Evolutionary conservation across 2,113 vertebrate genomes (phyloP).

Genomic region (Cettia cetti): DNA sequence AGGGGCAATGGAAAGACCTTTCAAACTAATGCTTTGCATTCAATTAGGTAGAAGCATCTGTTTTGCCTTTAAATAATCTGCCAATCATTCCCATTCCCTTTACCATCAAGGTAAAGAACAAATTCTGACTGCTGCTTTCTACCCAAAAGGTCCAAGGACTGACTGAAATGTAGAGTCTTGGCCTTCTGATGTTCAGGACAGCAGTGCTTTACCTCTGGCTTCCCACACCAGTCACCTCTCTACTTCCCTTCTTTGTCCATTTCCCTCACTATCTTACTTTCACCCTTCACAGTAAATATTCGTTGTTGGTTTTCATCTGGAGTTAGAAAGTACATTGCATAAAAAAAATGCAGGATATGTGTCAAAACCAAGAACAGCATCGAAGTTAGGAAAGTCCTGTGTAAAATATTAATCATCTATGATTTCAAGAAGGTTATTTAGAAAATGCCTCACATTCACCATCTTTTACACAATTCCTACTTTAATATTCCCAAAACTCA

Average conservation of each 20-base stretch:
- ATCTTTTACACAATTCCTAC: neutral
- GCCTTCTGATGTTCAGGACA: neutral
- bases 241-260: neutral
- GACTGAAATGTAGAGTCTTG: neutral
- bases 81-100: slow-evolving; percentile 25
- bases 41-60: slow-evolving; percentile 11
- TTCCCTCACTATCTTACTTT: neutral
- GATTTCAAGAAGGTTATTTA: neutral
- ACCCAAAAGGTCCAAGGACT: neutral
- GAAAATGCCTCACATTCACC: neutral
- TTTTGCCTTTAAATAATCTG: slow-evolving; percentile 42
- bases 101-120: neutral
- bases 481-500: neutral
- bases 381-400: neutral
- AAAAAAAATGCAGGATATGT: neutral
- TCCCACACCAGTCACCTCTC: neutral
- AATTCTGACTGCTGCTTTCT: neutral
- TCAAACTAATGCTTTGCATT: slow-evolving; percentile 32
- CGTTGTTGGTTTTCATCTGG: neutral
- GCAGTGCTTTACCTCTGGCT: neutral
- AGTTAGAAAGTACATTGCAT: neutral
- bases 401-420: neutral
- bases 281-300: neutral
- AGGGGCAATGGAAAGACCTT: neutral
- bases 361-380: neutral